These are phyloP conservation scores for Quiscalus mexicanus DNA, from an alignment of 2,113 vertebrate species.

Conservation along the genomic window DNA sequence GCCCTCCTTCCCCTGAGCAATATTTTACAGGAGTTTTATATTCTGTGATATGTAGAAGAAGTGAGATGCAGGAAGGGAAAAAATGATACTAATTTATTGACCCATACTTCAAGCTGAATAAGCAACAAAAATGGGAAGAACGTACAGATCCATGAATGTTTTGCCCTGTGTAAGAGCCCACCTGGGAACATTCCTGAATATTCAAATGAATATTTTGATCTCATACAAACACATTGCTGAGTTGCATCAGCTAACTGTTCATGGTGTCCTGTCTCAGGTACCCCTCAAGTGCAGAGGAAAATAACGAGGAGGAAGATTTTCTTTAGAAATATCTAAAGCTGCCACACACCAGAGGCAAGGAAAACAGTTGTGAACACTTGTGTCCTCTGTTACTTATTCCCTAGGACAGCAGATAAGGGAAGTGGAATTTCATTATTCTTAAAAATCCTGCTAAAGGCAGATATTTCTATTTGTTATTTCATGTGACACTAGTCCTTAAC, in stretches of 20 bases:
- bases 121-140: neutral
- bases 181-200: neutral
- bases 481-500: neutral
- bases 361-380: neutral
- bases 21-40: neutral
- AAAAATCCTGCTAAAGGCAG: neutral
- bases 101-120: neutral
- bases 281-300: neutral
- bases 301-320: neutral
- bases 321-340: neutral
- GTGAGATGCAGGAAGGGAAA: neutral
- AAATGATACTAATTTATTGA: neutral
- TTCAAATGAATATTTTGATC: neutral
- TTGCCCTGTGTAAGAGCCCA: neutral
- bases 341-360: neutral
- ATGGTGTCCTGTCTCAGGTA: neutral
- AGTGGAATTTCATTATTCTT: neutral
- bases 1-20: neutral
- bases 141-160: neutral
- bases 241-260: neutral
- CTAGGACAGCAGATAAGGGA: neutral
- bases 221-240: neutral
- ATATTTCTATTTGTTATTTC: neutral
- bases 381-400: neutral
- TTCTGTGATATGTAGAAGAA: neutral